phyloP scores from a whole-genome alignment of 35 echinoderm and acorn worm genomes.

The Apostichopus japonicus region DNA sequence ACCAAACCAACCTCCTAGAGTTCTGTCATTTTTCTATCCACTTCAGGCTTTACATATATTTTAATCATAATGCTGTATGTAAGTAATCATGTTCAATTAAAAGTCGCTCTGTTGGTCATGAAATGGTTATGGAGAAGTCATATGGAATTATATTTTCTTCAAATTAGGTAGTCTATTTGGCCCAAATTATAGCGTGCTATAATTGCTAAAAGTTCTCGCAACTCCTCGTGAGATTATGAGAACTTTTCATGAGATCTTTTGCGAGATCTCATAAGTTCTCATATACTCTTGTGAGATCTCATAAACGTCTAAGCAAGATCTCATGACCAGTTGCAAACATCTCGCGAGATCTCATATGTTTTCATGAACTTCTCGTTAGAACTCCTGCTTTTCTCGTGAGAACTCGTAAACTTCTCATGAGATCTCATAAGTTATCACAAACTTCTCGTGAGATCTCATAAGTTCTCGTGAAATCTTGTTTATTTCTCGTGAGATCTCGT shows the following conservation, averaged over 20 bases:
- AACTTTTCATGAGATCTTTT: background rate
- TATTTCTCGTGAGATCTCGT: background rate
- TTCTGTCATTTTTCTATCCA: no score
- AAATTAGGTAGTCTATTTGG: no score
- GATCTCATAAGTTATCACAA: no score
- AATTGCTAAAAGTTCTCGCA: background rate
- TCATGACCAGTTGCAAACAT: no score
- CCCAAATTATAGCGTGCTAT: no score
- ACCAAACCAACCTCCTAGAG: no score
- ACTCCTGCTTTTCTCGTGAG: background rate
- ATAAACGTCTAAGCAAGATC: background rate
- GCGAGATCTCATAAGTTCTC: slow-evolving; percentile 16
- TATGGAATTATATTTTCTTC: no score
- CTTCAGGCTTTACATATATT: no score
- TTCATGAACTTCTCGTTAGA: background rate
- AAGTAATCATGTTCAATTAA: no score
- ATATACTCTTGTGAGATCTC: background rate
- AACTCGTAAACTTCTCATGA: slow-evolving; percentile 9
- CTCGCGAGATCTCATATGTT: background rate
- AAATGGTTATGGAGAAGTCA: no score
- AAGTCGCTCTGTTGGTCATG: no score
- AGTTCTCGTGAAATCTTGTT: background rate
- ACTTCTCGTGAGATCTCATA: background rate
- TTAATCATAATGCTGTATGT: no score
- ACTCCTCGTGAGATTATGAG: background rate